Percentiles rank a stretch among this genome's conserved stretches.
phyloP scores from a whole-genome alignment of 1,140 invertebrate species.

The Orussus abietinus region DNA sequence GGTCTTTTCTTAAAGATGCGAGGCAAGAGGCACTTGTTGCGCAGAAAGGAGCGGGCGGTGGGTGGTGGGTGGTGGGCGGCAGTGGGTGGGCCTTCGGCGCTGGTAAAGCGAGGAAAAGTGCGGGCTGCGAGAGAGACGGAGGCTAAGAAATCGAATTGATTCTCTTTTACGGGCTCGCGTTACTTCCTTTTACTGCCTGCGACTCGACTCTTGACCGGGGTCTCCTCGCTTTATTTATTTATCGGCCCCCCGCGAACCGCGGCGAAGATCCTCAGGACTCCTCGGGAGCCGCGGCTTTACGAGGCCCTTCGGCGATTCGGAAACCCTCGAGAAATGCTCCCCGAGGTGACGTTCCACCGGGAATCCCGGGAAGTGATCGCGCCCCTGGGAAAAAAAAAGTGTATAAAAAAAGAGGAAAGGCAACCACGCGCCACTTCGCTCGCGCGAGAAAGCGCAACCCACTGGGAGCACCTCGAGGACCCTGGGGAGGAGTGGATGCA shows the following conservation, averaged over 20 bases:
- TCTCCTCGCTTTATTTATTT: conserved; percentile 42
- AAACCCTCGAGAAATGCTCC: too few species aligned
- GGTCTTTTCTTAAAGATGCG: conserved; percentile 51
- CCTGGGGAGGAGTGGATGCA: too few species aligned
- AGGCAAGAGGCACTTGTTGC: conserved; percentile 49
- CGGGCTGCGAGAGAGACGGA: conserved; percentile 18
- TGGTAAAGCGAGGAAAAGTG: conserved; percentile 26
- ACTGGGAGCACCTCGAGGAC: too few species aligned
- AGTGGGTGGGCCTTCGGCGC: neutral
- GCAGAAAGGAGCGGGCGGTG: conserved; percentile 29
- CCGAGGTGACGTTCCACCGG: too few species aligned
- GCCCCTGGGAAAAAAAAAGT: too few species aligned
- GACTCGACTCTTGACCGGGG: conserved; percentile 32
- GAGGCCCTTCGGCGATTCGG: too few species aligned
- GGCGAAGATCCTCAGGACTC: too few species aligned
- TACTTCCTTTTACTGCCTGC: conserved; percentile 36
- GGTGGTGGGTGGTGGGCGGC: conserved; percentile 10
- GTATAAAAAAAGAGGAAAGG: too few species aligned
- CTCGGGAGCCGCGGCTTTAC: too few species aligned
- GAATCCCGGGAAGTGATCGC: too few species aligned
- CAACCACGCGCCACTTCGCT: too few species aligned
- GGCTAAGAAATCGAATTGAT: conserved; percentile 50
- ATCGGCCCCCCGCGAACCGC: conserved; percentile 31
- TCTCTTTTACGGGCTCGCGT: conserved; percentile 46
- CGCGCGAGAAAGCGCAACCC: too few species aligned